Evolutionary conservation across 2,888 invertebrate species (phyloP).

Genomic region (Coelopa pilipes): DNA sequence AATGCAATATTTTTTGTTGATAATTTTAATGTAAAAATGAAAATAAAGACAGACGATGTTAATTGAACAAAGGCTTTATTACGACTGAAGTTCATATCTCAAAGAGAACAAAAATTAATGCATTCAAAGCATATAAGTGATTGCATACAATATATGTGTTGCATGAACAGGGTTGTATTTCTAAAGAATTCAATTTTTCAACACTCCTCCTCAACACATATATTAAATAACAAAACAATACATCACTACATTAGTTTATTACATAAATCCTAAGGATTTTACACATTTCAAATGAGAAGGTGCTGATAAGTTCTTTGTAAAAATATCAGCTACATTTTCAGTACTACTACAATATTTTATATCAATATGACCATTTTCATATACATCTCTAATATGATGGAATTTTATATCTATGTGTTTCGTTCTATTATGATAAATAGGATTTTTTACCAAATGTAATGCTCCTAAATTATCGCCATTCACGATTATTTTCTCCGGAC

Average conservation of each 20-base stretch:
- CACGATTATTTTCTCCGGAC: conserved; percentile 10
- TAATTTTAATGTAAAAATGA: neutral
- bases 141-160: too few species aligned
- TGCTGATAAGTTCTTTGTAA: conserved; percentile 38
- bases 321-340: conserved; percentile 39
- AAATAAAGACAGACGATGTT: neutral
- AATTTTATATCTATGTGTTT: conserved; percentile 40
- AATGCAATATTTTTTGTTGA: too few species aligned
- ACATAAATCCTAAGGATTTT: conserved; percentile 30
- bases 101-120: too few species aligned
- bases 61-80: neutral
- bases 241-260: conserved; percentile 15
- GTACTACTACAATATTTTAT: conserved; percentile 36
- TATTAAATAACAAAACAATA: conserved; percentile 11
- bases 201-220: conserved; percentile 39
- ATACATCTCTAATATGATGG: conserved; percentile 35
- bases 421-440: conserved; percentile 39
- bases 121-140: too few species aligned
- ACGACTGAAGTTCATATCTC: too few species aligned
- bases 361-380: conserved; percentile 29
- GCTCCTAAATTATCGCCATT: conserved; percentile 31
- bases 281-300: conserved; percentile 32
- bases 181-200: conserved; percentile 13
- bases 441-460: conserved; percentile 38
- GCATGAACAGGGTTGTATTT: too few species aligned